Evolutionary conservation across 2,888 invertebrate genomes (phyloP).

Genomic region (Lydus trimaculatus): DNA sequence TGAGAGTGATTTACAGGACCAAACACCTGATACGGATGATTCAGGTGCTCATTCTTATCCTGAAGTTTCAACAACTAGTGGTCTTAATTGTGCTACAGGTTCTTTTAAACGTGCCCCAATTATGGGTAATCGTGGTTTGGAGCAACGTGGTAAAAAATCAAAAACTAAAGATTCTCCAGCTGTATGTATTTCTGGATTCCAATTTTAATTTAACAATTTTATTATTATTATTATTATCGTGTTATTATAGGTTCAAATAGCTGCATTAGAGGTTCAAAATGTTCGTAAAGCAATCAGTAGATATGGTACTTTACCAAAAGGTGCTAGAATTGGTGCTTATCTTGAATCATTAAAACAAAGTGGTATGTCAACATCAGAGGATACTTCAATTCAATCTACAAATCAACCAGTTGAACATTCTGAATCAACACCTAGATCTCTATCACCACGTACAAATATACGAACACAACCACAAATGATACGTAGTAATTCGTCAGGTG

Average conservation of each 20-base stretch:
- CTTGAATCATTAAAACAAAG: constrained; percentile 90
- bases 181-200: constrained; percentile 49
- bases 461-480: constrained; percentile 84
- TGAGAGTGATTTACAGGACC: constrained; percentile 75
- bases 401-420: constrained; percentile 51
- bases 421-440: constrained; percentile 62
- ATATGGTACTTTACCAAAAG: constrained; percentile 97
- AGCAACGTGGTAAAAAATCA: constrained; percentile 71
- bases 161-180: constrained; percentile 55
- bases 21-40: constrained; percentile 78
- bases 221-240: not conserved
- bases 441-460: constrained; percentile 71
- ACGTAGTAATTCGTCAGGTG: constrained; percentile 87
- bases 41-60: constrained; percentile 66
- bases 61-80: constrained; percentile 60
- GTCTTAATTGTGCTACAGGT: constrained; percentile 60
- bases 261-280: constrained; percentile 94
- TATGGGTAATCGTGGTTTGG: constrained; percentile 68
- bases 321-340: constrained; percentile 95
- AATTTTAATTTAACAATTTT: not conserved
- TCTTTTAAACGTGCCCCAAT: constrained; percentile 68
- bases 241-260: constrained; percentile 75
- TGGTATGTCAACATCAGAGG: constrained; percentile 64
- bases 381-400: constrained; percentile 44
- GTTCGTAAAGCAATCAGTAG: constrained; percentile 93